Evolutionary conservation across 2,113 vertebrate species (phyloP).

Genomic region (Archocentrus centrarchus): DNA sequence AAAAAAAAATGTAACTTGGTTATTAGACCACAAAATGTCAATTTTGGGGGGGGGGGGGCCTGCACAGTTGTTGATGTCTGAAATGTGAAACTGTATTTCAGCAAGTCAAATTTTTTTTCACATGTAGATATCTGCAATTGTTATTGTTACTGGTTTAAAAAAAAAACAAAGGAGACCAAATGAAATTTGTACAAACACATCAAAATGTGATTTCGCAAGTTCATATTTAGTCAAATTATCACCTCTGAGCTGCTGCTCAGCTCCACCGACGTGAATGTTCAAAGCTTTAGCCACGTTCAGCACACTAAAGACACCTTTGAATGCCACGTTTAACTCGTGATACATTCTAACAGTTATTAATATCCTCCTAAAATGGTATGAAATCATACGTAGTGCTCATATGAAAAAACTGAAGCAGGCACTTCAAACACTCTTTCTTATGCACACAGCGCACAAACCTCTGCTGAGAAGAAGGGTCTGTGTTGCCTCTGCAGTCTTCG

Average conservation of each 20-base stretch:
- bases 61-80: too few relatives aligned
- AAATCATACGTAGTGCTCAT: background rate
- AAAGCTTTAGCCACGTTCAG: background rate
- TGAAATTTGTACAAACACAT: background rate
- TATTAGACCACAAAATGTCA: too few relatives aligned
- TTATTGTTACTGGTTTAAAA: too few relatives aligned
- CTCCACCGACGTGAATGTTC: background rate
- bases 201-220: background rate
- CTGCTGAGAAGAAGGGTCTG: background rate
- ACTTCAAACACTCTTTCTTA: background rate
- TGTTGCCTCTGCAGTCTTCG: conserved; percentile 16
- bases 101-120: too few relatives aligned
- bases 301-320: background rate
- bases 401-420: background rate
- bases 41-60: too few relatives aligned
- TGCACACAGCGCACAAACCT: background rate
- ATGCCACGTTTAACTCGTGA: background rate
- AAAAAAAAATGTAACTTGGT: too few relatives aligned
- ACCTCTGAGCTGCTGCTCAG: background rate
- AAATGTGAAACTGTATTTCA: too few relatives aligned
- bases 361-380: background rate
- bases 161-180: background rate
- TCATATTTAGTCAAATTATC: background rate
- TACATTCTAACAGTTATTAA: background rate
- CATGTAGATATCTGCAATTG: too few relatives aligned